Evolutionary conservation across 64 coral and sea anemone species (phyloP), one percentile per base, ranked within the genome.

Genomic region (Montipora cactus): DNA sequence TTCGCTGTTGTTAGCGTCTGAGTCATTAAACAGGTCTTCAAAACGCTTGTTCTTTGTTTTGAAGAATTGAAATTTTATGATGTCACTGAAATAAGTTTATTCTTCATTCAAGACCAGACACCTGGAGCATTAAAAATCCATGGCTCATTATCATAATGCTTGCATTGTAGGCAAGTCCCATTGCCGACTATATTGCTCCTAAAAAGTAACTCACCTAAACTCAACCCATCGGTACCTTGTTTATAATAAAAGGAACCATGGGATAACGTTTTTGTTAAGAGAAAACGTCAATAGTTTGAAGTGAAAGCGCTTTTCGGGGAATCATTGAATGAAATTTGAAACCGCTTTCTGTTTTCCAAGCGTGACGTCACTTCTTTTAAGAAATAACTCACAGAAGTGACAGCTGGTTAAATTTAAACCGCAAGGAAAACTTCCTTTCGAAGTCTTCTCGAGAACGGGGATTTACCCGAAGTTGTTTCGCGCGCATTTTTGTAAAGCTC

Each of bases 401-500:
- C 82, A 86, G 82, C 82, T 86, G 82, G 64, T 86, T 86, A 86
- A 86, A 86, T 71, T 86, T 45, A 86, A 86, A 86, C 64, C 82
- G 82, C 82, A 71, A 19, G 12, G 59, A 86, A 66, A 49, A 47
- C 68, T 72, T 86, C 10, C 37, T 45, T 86, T 86, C 47, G 18
- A 86, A 86, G 68, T 86, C 82, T 86, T 64, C 81, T 86, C 47
- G 82, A 71, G 66, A 45, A 50, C 66, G 44, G 45, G 66, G 66
- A 86, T 86, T 86, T 84, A 68, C 81, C 46, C 61, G 10, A 49
- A 69, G 14, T 84, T 84, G 14, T 83, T 84, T 84, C 44, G 18
- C 45, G 44, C 28, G 44, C 14, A 7, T 6, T 86, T 21, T 23
- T 22, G 0, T 8, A 71, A 86, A 70, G 19, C 66, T n/a, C 66